A percentile compares a stretch with the other conserved stretches of the same genome.
Evolutionary conservation across 2,113 vertebrate genomes (phyloP).

Genomic region (Vidua chalybeata): DNA sequence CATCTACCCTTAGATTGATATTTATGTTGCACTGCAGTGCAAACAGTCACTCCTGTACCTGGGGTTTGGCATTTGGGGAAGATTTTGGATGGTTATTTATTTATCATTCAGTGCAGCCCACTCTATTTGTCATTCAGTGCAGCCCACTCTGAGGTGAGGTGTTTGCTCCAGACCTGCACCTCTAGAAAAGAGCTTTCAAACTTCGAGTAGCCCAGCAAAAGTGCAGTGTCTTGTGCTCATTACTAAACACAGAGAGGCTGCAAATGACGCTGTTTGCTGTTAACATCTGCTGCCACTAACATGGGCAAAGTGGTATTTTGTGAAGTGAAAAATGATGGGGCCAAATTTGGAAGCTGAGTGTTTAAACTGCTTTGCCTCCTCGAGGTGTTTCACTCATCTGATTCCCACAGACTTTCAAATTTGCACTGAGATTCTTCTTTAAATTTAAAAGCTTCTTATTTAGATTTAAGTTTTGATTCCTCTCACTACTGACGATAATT

Average conservation of each 20-base stretch:
- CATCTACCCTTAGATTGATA: not conserved
- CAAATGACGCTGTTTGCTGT: not conserved
- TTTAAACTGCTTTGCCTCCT: not conserved
- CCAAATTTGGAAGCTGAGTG: not conserved
- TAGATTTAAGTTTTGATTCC: not conserved
- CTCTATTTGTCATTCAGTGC: not conserved
- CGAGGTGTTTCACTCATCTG: not conserved
- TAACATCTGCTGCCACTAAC: not conserved
- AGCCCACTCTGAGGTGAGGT: not conserved
- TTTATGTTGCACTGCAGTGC: conserved; percentile 9
- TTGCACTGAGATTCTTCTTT: not conserved
- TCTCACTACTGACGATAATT: not conserved
- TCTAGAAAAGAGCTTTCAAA: not conserved
- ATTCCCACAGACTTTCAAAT: not conserved
- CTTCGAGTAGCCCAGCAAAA: not conserved
- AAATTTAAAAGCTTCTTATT: not conserved
- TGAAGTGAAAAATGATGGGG: not conserved
- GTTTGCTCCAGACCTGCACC: not conserved
- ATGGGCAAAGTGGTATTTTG: not conserved
- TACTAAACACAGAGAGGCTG: not conserved
- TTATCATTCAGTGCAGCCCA: not conserved
- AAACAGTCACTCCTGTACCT: not conserved
- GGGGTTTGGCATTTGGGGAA: conserved; percentile 10
- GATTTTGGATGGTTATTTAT: conserved; percentile 22
- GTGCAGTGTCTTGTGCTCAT: not conserved